Evolutionary conservation across 2,888 invertebrate species (phyloP).

Genomic region (Meandrusa payeni): DNA sequence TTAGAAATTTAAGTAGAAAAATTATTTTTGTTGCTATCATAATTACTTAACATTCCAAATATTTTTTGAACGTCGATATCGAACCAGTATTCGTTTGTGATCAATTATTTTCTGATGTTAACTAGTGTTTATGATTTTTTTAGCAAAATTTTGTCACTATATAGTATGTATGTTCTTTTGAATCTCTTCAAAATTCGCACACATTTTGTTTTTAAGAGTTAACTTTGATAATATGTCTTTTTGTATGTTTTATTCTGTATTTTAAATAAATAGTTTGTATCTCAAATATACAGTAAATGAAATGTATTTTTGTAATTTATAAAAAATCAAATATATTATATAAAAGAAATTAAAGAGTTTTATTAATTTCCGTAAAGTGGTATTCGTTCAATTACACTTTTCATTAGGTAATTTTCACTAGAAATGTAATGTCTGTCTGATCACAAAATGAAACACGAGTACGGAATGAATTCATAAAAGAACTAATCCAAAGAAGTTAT

Average conservation of each 20-base stretch:
- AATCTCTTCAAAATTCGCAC: not conserved
- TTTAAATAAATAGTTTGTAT: too few species aligned
- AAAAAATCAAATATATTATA: not conserved
- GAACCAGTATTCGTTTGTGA: conserved; percentile 39
- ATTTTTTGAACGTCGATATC: conserved; percentile 23
- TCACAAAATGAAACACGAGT: too few species aligned
- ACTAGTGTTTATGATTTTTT: conserved; percentile 18
- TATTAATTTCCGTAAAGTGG: too few species aligned
- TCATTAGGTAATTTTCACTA: too few species aligned
- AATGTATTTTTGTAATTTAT: not conserved
- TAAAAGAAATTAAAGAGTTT: too few species aligned
- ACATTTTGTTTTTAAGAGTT: not conserved
- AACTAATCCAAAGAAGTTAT: too few species aligned
- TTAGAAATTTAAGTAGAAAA: not conserved
- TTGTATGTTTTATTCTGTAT: not conserved
- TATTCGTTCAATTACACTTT: too few species aligned
- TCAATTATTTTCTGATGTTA: conserved; percentile 26
- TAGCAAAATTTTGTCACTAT: not conserved
- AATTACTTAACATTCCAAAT: conserved; percentile 28
- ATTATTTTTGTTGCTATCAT: not conserved
- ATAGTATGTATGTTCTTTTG: too few species aligned
- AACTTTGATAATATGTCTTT: not conserved
- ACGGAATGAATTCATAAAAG: too few species aligned
- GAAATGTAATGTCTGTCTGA: too few species aligned
- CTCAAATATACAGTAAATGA: too few species aligned